These are phyloP conservation scores for Hydra vulgaris DNA, from an alignment of 30 jellyfish, hydroid and myxozoan species.

Conservation along the genomic window DNA sequence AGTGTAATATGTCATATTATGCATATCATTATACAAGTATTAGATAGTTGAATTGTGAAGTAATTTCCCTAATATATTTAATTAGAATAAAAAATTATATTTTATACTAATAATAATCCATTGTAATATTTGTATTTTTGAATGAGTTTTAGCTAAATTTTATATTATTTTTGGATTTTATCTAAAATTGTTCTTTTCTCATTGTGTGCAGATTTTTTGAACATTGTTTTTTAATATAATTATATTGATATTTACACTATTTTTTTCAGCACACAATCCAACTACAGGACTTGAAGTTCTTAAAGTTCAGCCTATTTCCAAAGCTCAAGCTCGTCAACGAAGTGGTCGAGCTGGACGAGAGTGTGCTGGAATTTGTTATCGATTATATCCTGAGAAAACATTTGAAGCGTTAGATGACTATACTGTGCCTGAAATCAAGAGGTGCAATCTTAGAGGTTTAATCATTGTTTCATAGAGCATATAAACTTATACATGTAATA, in stretches of 20 bases:
- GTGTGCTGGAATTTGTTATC: constrained; percentile 79
- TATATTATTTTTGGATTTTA: too few relatives aligned
- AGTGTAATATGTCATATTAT: too few relatives aligned
- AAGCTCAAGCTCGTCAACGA: constrained; percentile 95
- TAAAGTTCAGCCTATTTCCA: constrained; percentile 69
- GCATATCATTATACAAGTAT: too few relatives aligned
- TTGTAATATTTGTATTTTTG: too few relatives aligned
- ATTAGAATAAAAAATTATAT: too few relatives aligned
- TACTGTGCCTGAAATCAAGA: constrained; percentile 72
- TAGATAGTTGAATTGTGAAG: too few relatives aligned
- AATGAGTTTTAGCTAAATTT: too few relatives aligned
- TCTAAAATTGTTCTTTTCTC: too few relatives aligned
- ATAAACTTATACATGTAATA: neutral
- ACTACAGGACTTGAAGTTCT: constrained; percentile 68
- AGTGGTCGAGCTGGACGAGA: constrained; percentile 99
- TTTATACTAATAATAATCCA: too few relatives aligned
- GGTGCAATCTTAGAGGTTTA: constrained; percentile 47
- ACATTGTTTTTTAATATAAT: too few relatives aligned
- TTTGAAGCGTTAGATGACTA: constrained; percentile 46
- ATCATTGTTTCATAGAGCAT: neutral
- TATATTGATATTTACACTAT: neutral
- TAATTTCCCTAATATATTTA: too few relatives aligned
- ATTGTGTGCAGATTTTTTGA: too few relatives aligned
- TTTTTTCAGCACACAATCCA: constrained; percentile 53
- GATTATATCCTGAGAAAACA: constrained; percentile 82